phyloP scores from a whole-genome alignment of 2,797 vertebrate species.

The Amniataba percoides region DNA sequence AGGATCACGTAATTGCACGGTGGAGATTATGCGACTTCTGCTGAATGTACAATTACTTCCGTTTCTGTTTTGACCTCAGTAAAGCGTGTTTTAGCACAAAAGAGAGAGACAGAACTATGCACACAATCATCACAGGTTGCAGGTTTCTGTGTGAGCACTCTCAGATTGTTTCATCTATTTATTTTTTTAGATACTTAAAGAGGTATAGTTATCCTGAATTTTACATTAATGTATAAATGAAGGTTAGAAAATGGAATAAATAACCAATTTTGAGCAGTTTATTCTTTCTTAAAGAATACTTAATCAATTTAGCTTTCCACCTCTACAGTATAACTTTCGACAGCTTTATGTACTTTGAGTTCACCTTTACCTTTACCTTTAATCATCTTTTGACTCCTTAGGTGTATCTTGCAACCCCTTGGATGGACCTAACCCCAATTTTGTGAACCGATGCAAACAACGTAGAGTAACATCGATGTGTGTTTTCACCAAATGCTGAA shows the following conservation, averaged over 20 bases:
- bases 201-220: not conserved
- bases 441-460: not conserved
- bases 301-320: not conserved
- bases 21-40: constrained; percentile 28
- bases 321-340: too few relatives aligned
- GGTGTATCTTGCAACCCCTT: not conserved
- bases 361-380: not conserved
- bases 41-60: constrained; percentile 52
- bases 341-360: not conserved
- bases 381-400: not conserved
- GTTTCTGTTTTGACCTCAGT: constrained; percentile 46
- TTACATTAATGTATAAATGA: not conserved
- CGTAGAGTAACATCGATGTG: not conserved
- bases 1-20: constrained; percentile 30
- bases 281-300: not conserved
- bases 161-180: not conserved
- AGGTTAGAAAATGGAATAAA: not conserved
- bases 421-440: not conserved
- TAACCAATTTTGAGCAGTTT: not conserved
- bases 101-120: constrained; percentile 2
- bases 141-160: not conserved
- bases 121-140: not conserved
- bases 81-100: constrained; percentile 22
- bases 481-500: not conserved
- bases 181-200: not conserved